These are phyloP conservation scores for Zaprionus ghesquierei DNA, from an alignment of 1,140 invertebrate species.

Conservation along the genomic window DNA sequence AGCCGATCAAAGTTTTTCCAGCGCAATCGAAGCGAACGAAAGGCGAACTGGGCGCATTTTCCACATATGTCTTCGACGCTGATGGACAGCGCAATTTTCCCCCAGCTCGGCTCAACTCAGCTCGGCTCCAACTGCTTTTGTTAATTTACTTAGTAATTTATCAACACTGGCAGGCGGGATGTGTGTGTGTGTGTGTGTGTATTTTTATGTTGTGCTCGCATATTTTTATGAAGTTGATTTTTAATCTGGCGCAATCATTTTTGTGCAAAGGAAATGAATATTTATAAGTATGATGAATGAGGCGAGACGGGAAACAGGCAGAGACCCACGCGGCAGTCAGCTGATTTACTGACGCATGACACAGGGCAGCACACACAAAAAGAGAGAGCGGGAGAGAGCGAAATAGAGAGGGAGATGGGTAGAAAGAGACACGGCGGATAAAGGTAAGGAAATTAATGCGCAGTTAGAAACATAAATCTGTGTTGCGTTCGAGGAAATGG, in stretches of 20 bases:
- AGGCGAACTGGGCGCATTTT: not conserved
- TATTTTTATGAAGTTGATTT: constrained; percentile 80
- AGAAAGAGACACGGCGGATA: constrained; percentile 42
- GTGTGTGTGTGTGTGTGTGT: constrained; percentile 19
- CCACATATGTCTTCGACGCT: constrained; percentile 33
- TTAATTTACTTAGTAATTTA: constrained; percentile 80
- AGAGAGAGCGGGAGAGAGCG: not conserved
- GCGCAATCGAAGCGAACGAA: constrained; percentile 13
- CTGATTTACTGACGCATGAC: constrained; percentile 78
- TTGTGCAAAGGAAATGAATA: constrained; percentile 75
- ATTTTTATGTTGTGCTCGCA: not conserved
- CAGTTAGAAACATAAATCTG: constrained; percentile 80
- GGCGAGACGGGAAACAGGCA: constrained; percentile 46
- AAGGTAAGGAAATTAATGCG: constrained; percentile 81
- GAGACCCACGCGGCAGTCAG: constrained; percentile 24
- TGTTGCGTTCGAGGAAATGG: constrained; percentile 58
- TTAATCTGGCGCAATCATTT: constrained; percentile 81
- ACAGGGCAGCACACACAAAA: constrained; percentile 42
- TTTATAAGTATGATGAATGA: constrained; percentile 82
- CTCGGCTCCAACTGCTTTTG: constrained; percentile 17
- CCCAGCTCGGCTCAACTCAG: not conserved
- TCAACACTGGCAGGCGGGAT: constrained; percentile 35
- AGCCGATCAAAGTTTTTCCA: constrained; percentile 57
- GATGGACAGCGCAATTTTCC: constrained; percentile 15
- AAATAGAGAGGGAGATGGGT: not conserved